Evolutionary conservation across 2,888 invertebrate genomes (phyloP), one percentile per base, ranked within the genome.

Genomic region (Agrochola circellaris): DNA sequence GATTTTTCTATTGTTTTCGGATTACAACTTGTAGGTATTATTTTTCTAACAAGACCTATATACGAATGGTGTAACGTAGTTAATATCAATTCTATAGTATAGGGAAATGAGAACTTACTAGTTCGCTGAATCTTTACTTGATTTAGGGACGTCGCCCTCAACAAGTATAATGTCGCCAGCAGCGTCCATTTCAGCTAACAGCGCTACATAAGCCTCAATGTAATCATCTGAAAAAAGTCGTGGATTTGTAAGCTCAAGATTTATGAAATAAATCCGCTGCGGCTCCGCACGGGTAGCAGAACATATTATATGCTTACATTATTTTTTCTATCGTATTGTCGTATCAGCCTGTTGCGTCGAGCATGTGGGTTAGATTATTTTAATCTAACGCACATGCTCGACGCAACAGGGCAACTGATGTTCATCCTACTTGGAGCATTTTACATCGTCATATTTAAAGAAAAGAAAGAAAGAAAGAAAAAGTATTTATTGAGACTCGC

Each of bases 141-240:
- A 91, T 84, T 94, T 96, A 0, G 93, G 89, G n/a, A 94, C 92
- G 23, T 92, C 83, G 54, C 93, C 95, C 74, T 93, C 93, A 17
- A 96, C 88, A 1, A 96, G 91, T 0, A 87, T 81, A 0, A 79
- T 62, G 30, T 95, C 94, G 1, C 95, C 95, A 4, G 92, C 89
- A 0, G 89, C 84, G 72, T 96, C 96, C 95, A 96, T 95, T 88
- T 95, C 94, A 48, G 88, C 91, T 34, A 96, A 79, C 45, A 96
- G 76, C 2, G 92, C 87, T 11, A 95, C 92, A 75, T 95, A 95
- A 0, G 95, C 95, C 71, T 95, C 94, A 30, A 96, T 96, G 75
- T 91, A 78, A 73, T 91, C 88, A 87, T 95, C 95, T 96, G 79
- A 13, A 88, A 87, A 61, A 60, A 23, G 2, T 23, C 34, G 15